These are phyloP conservation scores for Nymphicus hollandicus DNA, from an alignment of 2,113 vertebrate species.

Conservation along the genomic window DNA sequence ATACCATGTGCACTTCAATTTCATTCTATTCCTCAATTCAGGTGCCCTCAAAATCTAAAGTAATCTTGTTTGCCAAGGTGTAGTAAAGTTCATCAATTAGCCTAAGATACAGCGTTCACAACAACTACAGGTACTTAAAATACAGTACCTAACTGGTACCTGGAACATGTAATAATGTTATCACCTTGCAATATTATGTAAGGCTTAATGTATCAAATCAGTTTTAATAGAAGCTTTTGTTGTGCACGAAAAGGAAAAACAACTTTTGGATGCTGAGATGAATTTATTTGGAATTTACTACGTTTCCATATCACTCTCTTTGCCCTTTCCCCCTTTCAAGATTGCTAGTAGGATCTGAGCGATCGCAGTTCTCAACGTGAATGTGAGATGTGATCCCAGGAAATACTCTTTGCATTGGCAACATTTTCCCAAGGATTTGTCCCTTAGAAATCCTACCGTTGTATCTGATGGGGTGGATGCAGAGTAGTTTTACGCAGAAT, in stretches of 20 bases:
- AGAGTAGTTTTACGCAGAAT: slow-evolving; percentile 78
- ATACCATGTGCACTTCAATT: not conserved
- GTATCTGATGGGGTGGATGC: slow-evolving; percentile 74
- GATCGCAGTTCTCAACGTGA: slow-evolving; percentile 80
- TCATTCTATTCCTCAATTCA: not conserved
- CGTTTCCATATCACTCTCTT: not conserved
- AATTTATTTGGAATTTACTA: slow-evolving; percentile 38
- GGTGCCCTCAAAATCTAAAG: not conserved
- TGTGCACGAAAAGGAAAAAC: not conserved
- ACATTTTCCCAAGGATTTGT: slow-evolving; percentile 70
- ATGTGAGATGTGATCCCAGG: slow-evolving; percentile 77
- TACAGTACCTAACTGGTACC: not conserved
- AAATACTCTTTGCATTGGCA: slow-evolving; percentile 80
- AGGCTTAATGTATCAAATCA: not conserved
- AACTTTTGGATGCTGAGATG: slow-evolving; percentile 36
- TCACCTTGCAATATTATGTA: not conserved
- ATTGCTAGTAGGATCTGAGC: slow-evolving; percentile 68
- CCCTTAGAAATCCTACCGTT: slow-evolving; percentile 73
- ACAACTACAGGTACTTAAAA: not conserved
- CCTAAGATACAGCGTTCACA: not conserved
- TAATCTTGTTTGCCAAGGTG: not conserved
- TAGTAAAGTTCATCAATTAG: not conserved
- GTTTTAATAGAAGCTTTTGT: not conserved
- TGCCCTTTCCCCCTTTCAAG: slow-evolving; percentile 51
- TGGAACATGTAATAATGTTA: not conserved